Evolutionary conservation across 2,888 invertebrate species (phyloP).

Genomic region (Ceratothoa steindachneri): DNA sequence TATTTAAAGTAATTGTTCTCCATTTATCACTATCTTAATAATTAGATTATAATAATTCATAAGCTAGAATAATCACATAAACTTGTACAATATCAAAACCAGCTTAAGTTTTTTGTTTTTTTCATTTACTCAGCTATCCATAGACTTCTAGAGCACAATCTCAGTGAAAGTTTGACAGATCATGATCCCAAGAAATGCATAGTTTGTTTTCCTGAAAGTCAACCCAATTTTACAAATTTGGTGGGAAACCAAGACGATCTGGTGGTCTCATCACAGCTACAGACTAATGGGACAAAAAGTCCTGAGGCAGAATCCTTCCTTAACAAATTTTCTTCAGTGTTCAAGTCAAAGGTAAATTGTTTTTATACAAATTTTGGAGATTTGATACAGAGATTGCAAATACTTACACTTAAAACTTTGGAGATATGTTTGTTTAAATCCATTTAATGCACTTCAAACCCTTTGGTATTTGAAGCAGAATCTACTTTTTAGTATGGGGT

Average conservation of each 20-base stretch:
- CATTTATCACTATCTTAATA: too few species aligned
- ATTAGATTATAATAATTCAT: too few species aligned
- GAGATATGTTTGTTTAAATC: too few species aligned
- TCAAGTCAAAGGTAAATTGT: conserved; percentile 26
- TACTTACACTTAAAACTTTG: not conserved
- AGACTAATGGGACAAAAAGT: not conserved
- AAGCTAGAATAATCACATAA: too few species aligned
- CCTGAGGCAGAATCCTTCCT: conserved; percentile 14
- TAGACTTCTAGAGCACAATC: conserved; percentile 51
- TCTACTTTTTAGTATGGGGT: too few species aligned
- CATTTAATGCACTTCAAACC: too few species aligned
- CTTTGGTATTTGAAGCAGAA: too few species aligned
- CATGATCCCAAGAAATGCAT: conserved; percentile 54
- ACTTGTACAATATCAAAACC: too few species aligned
- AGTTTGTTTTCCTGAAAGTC: conserved; percentile 50
- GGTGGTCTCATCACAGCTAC: not conserved
- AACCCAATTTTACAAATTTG: not conserved
- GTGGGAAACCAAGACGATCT: not conserved
- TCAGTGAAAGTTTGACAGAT: conserved; percentile 52
- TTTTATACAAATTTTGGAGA: too few species aligned
- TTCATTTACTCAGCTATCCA: conserved; percentile 53
- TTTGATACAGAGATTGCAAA: too few species aligned
- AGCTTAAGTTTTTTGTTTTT: too few species aligned
- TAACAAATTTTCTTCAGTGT: conserved; percentile 35
- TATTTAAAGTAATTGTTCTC: too few species aligned